phyloP scores from a whole-genome alignment of 2,888 invertebrate species.

The Blera fallax region DNA sequence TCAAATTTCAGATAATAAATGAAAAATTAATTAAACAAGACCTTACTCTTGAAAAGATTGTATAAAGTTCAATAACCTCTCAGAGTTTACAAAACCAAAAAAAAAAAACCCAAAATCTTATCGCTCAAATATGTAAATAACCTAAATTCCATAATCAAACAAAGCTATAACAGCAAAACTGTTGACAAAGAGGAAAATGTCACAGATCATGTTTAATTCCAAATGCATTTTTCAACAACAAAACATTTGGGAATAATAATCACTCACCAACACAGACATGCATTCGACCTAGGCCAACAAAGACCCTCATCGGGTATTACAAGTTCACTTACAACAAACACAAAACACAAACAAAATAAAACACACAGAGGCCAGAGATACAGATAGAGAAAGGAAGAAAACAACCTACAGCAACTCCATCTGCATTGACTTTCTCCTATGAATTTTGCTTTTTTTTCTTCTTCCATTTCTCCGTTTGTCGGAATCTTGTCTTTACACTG shows the following conservation, averaged over 20 bases:
- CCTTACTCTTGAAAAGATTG: neutral
- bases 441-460: constrained; percentile 37
- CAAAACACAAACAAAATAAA: neutral
- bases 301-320: constrained; percentile 45
- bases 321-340: constrained; percentile 54
- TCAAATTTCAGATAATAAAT: neutral
- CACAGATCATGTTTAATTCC: constrained; percentile 39
- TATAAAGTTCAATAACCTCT: constrained; percentile 37
- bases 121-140: constrained; percentile 60
- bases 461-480: constrained; percentile 41
- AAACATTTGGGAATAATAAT: constrained; percentile 13
- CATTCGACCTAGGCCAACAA: constrained; percentile 64
- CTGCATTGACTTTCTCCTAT: constrained; percentile 70
- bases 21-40: neutral
- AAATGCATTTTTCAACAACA: constrained; percentile 2
- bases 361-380: constrained; percentile 13
- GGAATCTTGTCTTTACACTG: neutral
- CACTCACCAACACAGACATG: neutral
- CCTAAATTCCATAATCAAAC: constrained; percentile 46
- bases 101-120: constrained; percentile 17
- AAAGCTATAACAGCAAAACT: neutral
- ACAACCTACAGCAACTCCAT: constrained; percentile 68
- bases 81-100: neutral
- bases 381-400: constrained; percentile 40
- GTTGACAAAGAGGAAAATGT: constrained; percentile 23